phyloP scores from a whole-genome alignment of 2,888 invertebrate species.

The Epinotia demarniana region DNA sequence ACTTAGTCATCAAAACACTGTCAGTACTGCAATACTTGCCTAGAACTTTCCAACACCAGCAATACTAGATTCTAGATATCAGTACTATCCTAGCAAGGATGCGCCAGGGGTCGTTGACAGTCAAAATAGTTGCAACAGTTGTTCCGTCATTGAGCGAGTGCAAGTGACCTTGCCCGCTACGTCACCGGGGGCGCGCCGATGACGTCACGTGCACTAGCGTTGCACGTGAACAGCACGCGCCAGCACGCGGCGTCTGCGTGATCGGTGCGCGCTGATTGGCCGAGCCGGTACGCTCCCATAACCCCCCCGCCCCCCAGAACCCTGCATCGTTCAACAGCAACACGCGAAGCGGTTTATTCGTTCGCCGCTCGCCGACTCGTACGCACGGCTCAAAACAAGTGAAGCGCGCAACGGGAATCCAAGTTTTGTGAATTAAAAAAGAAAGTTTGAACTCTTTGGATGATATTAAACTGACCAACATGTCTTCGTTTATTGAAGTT shows the following conservation, averaged over 20 bases:
- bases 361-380: constrained; percentile 74
- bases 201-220: constrained; percentile 88
- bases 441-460: constrained; percentile 74
- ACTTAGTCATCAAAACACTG: background rate
- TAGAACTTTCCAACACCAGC: constrained; percentile 5
- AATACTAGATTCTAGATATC: background rate
- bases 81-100: constrained; percentile 21
- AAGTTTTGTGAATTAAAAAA: constrained; percentile 81
- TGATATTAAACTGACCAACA: constrained; percentile 68
- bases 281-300: constrained; percentile 84
- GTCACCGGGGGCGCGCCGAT: constrained; percentile 85
- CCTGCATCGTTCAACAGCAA: constrained; percentile 80
- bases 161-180: constrained; percentile 74
- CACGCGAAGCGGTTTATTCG: constrained; percentile 80
- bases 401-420: constrained; percentile 64
- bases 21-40: background rate
- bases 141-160: constrained; percentile 33
- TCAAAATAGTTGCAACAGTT: constrained; percentile 40
- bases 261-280: constrained; percentile 86
- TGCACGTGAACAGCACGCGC: constrained; percentile 94
- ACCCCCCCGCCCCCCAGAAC: constrained; percentile 87
- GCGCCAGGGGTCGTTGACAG: constrained; percentile 40
- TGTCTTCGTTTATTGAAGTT: constrained; percentile 78
- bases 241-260: constrained; percentile 92
- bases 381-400: constrained; percentile 74